phyloP scores from a whole-genome alignment of 2,797 vertebrate species.

The Sylvia borin region DNA sequence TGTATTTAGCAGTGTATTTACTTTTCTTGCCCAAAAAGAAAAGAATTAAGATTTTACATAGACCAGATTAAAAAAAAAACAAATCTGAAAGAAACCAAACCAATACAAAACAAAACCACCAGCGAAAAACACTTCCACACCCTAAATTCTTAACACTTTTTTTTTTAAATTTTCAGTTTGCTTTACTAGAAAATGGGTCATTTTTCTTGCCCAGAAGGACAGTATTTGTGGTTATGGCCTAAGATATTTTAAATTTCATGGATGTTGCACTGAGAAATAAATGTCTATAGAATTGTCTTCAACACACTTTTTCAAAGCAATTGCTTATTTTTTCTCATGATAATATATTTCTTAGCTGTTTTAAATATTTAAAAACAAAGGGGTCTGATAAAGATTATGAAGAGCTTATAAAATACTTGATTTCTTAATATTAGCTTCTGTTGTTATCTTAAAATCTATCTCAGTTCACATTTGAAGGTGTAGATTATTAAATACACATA shows the following conservation, averaged over 20 bases:
- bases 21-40: not conserved
- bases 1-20: not conserved
- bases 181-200: not conserved
- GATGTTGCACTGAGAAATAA: not conserved
- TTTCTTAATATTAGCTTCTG: not conserved
- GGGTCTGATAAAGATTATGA: not conserved
- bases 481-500: not conserved
- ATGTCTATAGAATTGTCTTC: not conserved
- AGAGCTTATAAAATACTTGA: not conserved
- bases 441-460: not conserved
- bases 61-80: not conserved
- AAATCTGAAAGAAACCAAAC: not conserved
- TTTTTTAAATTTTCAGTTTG: not conserved
- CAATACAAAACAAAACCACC: not conserved
- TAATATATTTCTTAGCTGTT: not conserved
- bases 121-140: accelerated
- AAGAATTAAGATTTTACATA: not conserved
- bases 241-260: not conserved
- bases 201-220: not conserved
- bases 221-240: not conserved
- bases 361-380: not conserved
- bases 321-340: not conserved
- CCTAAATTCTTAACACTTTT: not conserved
- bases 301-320: not conserved
- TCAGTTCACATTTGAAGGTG: not conserved